Conservation (phyloP, 2,888 invertebrate genomes). For the Harpalus rubripes region DNA sequence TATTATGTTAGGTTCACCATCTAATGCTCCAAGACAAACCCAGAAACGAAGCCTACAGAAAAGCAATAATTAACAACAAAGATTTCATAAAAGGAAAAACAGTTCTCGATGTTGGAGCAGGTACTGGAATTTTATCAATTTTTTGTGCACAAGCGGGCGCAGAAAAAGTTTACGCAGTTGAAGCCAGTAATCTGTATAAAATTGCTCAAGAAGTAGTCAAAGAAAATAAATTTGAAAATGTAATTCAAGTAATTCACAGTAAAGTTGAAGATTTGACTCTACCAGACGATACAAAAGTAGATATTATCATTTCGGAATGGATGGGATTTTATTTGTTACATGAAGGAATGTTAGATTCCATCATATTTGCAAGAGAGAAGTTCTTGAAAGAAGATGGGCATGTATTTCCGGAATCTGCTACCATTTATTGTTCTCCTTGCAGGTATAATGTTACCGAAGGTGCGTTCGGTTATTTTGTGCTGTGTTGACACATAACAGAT, state of each 20-base stretch:
- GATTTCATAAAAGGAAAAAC: conserved; percentile 86
- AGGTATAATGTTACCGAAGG: conserved; percentile 71
- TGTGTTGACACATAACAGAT: no score
- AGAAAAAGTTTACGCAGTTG: conserved; percentile 90
- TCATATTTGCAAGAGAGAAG: conserved; percentile 89
- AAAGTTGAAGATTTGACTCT: conserved; percentile 87
- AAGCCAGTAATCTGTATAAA: conserved; percentile 86
- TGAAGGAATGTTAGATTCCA: conserved; percentile 96
- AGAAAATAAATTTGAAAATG: conserved; percentile 84
- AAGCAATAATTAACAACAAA: conserved; percentile 86
- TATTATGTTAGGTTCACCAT: conserved; percentile 83
- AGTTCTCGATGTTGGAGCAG: conserved; percentile 92
- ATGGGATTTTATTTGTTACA: conserved; percentile 98
- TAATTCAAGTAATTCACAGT: conserved; percentile 87
- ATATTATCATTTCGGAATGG: conserved; percentile 97
- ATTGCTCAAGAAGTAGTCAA: conserved; percentile 83
- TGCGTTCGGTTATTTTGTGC: no score
- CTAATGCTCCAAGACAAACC: conserved; percentile 88
- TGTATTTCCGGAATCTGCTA: conserved; percentile 88
- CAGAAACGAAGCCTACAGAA: conserved; percentile 88
- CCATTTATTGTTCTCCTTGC: conserved; percentile 83
- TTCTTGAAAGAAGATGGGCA: conserved; percentile 87
- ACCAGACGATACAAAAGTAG: conserved; percentile 85
- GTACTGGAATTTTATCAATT: conserved; percentile 92
- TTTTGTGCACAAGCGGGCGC: conserved; percentile 96